phyloP scores from a whole-genome alignment of 2,113 vertebrate genomes.

The Eclectus roratus region DNA sequence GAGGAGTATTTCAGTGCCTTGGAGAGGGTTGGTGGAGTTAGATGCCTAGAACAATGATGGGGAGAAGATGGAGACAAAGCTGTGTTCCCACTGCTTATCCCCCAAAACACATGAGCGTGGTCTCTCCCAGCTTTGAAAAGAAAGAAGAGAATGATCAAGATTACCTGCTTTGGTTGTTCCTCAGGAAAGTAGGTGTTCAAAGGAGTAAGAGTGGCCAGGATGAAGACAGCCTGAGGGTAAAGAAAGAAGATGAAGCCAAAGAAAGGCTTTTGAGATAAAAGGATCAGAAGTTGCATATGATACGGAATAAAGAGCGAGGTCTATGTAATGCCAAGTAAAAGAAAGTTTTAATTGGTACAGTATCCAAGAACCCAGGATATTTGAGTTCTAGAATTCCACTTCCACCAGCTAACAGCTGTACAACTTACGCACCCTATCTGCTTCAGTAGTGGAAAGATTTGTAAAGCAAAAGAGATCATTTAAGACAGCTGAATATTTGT shows the following conservation, averaged over 20 bases:
- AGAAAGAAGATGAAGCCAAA: not conserved
- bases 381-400: not conserved
- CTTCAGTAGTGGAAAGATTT: not conserved
- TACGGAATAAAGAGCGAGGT: not conserved
- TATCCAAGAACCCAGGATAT: not conserved
- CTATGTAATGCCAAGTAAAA: not conserved
- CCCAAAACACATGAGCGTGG: not conserved
- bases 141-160: not conserved
- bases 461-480: not conserved
- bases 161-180: not conserved
- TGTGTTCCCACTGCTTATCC: not conserved
- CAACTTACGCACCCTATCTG: not conserved
- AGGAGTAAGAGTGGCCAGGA: not conserved
- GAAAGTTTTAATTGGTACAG: not conserved
- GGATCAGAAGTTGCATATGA: not conserved
- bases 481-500: not conserved
- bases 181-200: not conserved
- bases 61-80: accelerated
- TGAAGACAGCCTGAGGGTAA: not conserved
- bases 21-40: not conserved
- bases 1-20: not conserved
- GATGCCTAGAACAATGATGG: not conserved
- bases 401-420: not conserved
- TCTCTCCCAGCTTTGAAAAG: not conserved
- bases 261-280: not conserved